Conservation (phyloP, 1,140 invertebrate species). For the Pseudomyrmex flavicornis region DNA sequence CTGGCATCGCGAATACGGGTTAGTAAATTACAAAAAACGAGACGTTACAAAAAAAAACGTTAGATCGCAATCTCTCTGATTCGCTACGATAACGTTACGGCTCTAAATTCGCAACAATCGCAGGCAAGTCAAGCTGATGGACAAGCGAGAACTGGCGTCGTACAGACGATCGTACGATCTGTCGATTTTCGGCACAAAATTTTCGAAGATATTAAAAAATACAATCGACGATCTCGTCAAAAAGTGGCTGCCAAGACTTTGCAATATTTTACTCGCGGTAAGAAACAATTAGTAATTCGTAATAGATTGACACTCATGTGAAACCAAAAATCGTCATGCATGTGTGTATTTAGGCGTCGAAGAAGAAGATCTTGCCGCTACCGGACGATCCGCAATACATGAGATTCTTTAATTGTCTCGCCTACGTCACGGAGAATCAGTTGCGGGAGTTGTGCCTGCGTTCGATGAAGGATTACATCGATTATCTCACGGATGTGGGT, state of each 20-base stretch:
- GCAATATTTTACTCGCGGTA: constrained; percentile 73
- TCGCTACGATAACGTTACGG: not conserved
- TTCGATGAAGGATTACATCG: constrained; percentile 91
- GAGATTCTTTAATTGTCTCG: constrained; percentile 93
- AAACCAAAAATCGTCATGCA: no score
- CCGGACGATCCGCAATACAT: constrained; percentile 88
- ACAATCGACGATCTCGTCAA: constrained; percentile 85
- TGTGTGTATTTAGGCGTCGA: constrained; percentile 87
- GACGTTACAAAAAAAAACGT: not conserved
- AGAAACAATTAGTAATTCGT: constrained; percentile 18
- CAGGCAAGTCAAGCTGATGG: constrained; percentile 77
- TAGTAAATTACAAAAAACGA: constrained; percentile 63
- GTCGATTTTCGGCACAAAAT: constrained; percentile 84
- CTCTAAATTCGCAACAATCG: not conserved
- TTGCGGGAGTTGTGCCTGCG: constrained; percentile 92
- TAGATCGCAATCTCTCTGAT: no score
- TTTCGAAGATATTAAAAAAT: constrained; percentile 85
- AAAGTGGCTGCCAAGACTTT: constrained; percentile 88
- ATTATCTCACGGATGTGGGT: constrained; percentile 91
- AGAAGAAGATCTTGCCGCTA: constrained; percentile 89
- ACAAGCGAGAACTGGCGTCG: constrained; percentile 84
- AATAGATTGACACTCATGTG: no score
- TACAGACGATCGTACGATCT: constrained; percentile 86
- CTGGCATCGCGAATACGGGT: constrained; percentile 93
- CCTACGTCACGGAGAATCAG: constrained; percentile 94